phyloP scores from a whole-genome alignment of 2,797 vertebrate species.

The Syngnathus acus region DNA sequence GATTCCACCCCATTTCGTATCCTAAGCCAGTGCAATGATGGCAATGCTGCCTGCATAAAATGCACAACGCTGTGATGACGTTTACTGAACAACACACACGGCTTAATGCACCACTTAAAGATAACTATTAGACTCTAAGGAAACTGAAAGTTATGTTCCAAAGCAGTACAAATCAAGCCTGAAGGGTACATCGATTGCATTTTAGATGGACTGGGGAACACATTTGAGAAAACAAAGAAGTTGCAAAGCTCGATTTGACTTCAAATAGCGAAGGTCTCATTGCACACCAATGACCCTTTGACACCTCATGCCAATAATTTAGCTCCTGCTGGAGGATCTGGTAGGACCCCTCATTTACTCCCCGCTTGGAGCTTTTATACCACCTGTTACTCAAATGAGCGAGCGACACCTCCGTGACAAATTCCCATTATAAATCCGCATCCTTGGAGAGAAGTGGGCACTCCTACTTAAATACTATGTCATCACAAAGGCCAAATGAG shows the following conservation, averaged over 20 bases:
- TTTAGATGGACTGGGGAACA: background rate
- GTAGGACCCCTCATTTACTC: background rate
- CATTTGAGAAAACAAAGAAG: slow-evolving; percentile 1
- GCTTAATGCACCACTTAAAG: background rate
- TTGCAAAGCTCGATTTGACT: slow-evolving; percentile 1
- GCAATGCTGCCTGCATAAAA: background rate
- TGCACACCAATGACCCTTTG: slow-evolving; percentile 5
- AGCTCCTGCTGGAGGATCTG: slow-evolving; percentile 2
- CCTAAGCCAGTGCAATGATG: background rate
- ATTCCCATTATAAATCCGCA: background rate
- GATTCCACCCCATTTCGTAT: background rate
- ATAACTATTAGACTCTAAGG: background rate
- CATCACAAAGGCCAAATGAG: background rate
- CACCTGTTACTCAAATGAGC: slow-evolving; percentile 10
- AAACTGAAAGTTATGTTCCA: background rate
- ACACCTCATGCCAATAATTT: slow-evolving; percentile 6
- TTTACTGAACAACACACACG: background rate
- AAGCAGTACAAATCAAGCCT: background rate
- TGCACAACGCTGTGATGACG: background rate
- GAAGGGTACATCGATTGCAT: background rate
- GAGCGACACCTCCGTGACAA: background rate
- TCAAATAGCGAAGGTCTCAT: slow-evolving; percentile 10
- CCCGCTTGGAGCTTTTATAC: slow-evolving; percentile 8
- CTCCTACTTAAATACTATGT: background rate
- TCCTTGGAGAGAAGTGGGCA: background rate